These are phyloP conservation scores for Phaethon lepturus DNA, from an alignment of 2,113 vertebrate species.

Conservation along the genomic window DNA sequence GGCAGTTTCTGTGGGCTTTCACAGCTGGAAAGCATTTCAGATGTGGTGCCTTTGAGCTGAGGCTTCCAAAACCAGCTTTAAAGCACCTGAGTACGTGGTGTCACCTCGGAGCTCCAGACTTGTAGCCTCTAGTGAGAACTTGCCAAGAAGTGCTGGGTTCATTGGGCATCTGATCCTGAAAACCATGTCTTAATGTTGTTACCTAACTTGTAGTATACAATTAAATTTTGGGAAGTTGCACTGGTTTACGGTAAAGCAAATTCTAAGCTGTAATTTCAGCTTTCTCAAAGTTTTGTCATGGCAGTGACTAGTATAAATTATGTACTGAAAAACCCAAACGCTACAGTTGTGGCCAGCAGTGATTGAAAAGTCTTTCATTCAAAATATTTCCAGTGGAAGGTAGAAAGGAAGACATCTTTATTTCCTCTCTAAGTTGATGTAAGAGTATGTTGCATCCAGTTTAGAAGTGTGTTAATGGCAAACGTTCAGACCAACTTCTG, in stretches of 20 bases:
- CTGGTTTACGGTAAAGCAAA: not conserved
- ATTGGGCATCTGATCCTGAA: not conserved
- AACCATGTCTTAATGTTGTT: fast-evolving
- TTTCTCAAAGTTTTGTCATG: not conserved
- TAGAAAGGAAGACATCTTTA: not conserved
- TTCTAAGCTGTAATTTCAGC: not conserved
- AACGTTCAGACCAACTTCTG: not conserved
- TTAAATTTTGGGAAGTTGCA: not conserved
- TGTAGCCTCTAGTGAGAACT: not conserved
- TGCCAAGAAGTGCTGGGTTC: not conserved
- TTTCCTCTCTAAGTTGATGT: not conserved
- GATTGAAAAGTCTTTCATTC: not conserved
- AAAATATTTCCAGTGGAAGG: not conserved
- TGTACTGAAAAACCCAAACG: not conserved
- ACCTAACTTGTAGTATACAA: not conserved
- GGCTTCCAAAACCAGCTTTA: not conserved
- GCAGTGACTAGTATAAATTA: not conserved
- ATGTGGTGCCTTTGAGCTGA: not conserved
- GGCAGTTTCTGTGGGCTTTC: fast-evolving
- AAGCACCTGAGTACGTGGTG: fast-evolving
- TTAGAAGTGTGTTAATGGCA: not conserved
- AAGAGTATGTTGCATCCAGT: fast-evolving
- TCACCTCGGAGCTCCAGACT: not conserved
- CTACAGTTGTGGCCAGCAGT: not conserved
- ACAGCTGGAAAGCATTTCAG: not conserved